Evolutionary conservation across 2,888 invertebrate genomes (phyloP).

Genomic region (Limnephilus lunatus): DNA sequence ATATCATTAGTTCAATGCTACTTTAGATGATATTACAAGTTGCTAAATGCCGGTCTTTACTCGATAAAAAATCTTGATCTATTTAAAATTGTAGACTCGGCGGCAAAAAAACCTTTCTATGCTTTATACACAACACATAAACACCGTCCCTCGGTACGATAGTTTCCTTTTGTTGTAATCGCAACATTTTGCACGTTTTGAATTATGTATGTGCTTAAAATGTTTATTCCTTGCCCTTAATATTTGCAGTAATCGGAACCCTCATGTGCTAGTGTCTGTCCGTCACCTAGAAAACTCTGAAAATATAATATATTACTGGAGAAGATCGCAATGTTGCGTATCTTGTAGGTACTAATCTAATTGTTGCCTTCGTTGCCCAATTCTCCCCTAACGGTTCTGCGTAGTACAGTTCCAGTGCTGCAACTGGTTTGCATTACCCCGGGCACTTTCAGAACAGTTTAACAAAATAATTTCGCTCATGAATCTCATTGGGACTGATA

Average conservation of each 20-base stretch:
- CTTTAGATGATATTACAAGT: neutral
- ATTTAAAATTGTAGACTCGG: neutral
- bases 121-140: neutral
- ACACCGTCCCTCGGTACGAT: neutral
- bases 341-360: neutral
- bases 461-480: neutral
- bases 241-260: neutral
- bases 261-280: neutral
- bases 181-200: too few relatives aligned
- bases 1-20: neutral
- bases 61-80: neutral
- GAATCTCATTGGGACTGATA: constrained; percentile 7
- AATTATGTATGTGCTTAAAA: neutral
- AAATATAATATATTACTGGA: neutral
- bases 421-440: constrained; percentile 2
- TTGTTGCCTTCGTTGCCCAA: neutral
- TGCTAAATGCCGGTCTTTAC: neutral
- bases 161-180: too few relatives aligned
- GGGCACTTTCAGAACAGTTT: constrained; percentile 10
- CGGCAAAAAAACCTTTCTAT: neutral
- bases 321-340: neutral
- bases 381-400: constrained; percentile 12
- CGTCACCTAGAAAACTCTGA: neutral
- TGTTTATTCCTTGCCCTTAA: neutral
- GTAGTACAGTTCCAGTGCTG: constrained; percentile 3